phyloP scores from a whole-genome alignment of 2,888 invertebrate species.

The Pocota personata region DNA sequence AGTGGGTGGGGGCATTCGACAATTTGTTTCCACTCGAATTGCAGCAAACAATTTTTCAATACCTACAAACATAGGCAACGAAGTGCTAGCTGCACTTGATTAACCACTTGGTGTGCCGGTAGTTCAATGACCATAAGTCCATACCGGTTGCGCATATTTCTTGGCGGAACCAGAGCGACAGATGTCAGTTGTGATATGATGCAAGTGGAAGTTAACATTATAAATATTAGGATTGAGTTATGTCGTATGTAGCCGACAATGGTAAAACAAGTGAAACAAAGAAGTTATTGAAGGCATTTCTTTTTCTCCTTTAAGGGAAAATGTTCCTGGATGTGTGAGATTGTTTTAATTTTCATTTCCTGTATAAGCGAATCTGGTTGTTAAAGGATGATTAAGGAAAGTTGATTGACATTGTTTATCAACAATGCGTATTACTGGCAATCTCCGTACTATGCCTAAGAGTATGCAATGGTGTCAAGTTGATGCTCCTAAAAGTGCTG shows the following conservation, averaged over 20 bases:
- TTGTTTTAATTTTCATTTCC: constrained; percentile 17
- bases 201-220: constrained; percentile 27
- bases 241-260: background rate
- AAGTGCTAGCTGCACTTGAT: constrained; percentile 9
- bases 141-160: constrained; percentile 23
- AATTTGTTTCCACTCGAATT: constrained; percentile 15
- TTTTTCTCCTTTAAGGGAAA: background rate
- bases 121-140: constrained; percentile 57
- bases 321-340: background rate
- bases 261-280: constrained; percentile 10
- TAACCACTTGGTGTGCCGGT: constrained; percentile 28
- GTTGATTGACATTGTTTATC: constrained; percentile 1
- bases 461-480: background rate
- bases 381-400: background rate
- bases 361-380: background rate
- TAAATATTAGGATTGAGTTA: background rate
- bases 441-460: background rate
- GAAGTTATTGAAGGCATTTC: background rate
- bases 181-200: constrained; percentile 5
- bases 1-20: constrained; percentile 40
- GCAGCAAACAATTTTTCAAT: background rate
- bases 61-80: background rate
- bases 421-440: background rate
- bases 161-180: constrained; percentile 18
- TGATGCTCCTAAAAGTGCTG: constrained; percentile 4